Base-by-base conservation (phyloP, 2,797 vertebrate species). In the Pseudochromis fuscus region DNA sequence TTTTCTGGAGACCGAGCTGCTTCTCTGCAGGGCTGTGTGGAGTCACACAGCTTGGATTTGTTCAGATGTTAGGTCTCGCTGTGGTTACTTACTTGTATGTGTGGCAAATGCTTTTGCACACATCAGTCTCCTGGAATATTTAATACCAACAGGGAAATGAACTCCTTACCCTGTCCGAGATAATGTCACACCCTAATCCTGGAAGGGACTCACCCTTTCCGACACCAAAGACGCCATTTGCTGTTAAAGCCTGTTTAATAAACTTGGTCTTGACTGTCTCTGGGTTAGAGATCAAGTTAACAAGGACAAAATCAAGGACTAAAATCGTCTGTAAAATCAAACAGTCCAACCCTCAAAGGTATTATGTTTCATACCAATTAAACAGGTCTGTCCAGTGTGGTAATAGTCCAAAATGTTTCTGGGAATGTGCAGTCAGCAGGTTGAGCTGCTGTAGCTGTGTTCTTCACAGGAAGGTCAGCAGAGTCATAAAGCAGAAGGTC, bases 351-450 rank as follows among this genome's bases (percentile, higher is more conserved):
- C 57, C 25, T 21, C 5, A 30, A 18, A 13, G 3, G 24, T 46
- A 19, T 19, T 7, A 1, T 51, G 2, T 74, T 59, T 35, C 44
- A 10, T 35, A 40, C 38, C 1, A 2, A 64, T 24, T 67, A 3
- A 77, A 71, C 58, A 59, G 62, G 64, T 67, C 9, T 56, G 45
- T 53, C 53, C 18, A 46, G 18, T 66, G 1, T 16, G 16, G 7
- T 21, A 44, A 4, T 30, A 28, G 9, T 5, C 0, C 15, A 13
- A 59, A 37, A 56, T 70, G 46, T 35, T n/a, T 27, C 44, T 31
- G 5, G 46, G 5, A 52, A 27, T 2, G 40, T 48, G 12, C 23
- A n/a, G 40, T n/a, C n/a, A 13, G 10, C 25, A 50, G 27, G 13
- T 52, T n/a, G 61, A 57, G 15, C 23, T 42, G 19, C 24, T 3